Conservation (phyloP, 2,113 vertebrate genomes). For the Eubucco bourcierii region DNA sequence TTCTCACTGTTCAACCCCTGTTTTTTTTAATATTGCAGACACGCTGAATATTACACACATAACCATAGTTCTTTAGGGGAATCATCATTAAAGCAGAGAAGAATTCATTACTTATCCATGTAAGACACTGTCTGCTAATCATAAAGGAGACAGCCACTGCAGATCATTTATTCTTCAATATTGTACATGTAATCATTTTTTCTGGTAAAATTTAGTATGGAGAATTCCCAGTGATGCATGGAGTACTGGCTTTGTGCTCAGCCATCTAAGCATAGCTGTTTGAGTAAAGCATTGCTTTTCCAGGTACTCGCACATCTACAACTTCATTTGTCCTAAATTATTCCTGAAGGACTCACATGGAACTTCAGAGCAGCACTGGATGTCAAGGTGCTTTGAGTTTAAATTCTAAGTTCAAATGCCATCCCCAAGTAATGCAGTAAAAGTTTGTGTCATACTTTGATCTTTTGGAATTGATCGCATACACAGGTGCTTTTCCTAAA, state of each 20-base stretch:
- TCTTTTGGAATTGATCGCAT: neutral
- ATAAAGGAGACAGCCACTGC: slow-evolving; percentile 57
- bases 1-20: neutral
- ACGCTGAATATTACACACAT: neutral
- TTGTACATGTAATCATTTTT: neutral
- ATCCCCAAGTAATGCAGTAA: neutral
- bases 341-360: neutral
- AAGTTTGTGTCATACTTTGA: neutral
- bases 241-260: neutral
- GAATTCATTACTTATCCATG: slow-evolving; percentile 30
- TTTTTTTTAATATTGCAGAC: neutral
- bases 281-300: neutral
- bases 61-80: neutral
- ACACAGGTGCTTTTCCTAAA: neutral
- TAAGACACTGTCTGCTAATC: slow-evolving; percentile 53
- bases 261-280: neutral
- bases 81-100: slow-evolving; percentile 11
- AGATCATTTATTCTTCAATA: slow-evolving; percentile 11
- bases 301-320: neutral
- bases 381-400: neutral
- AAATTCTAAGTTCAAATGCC: neutral
- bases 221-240: neutral
- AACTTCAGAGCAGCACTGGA: neutral
- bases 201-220: neutral
- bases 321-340: neutral